A percentile compares a stretch with the other conserved stretches of the same genome.
Conservation (phyloP, 2,113 vertebrate species). For the Corythaeola cristata region DNA sequence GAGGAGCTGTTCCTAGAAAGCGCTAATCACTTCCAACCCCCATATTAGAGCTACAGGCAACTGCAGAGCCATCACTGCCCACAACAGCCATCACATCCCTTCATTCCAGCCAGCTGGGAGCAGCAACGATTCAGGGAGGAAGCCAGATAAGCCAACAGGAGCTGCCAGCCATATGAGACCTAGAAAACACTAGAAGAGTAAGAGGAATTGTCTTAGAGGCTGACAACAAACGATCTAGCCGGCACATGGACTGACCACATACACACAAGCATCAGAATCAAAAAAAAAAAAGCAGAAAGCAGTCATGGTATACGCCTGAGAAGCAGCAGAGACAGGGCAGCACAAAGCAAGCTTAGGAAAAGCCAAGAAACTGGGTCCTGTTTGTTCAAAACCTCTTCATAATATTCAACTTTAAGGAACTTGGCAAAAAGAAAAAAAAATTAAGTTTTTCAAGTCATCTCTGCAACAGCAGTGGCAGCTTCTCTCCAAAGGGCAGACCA, state of each 20-base stretch:
- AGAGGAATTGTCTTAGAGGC: background rate
- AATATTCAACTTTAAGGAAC: background rate
- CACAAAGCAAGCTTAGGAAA: background rate
- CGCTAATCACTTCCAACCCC: background rate
- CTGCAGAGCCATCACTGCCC: background rate
- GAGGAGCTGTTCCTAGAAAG: background rate
- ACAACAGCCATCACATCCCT: background rate
- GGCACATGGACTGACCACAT: background rate
- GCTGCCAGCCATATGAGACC: background rate
- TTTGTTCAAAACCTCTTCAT: background rate
- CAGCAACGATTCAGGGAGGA: background rate
- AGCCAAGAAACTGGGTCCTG: background rate
- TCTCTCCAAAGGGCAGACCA: background rate
- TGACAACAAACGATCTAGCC: background rate
- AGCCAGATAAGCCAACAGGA: background rate
- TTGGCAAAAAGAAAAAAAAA: background rate
- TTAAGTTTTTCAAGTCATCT: background rate
- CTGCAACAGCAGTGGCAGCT: background rate
- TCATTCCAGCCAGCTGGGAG: background rate
- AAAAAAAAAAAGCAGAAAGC: background rate
- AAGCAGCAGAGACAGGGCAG: background rate
- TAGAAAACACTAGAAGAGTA: background rate
- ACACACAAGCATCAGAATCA: background rate
- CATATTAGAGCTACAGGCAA: background rate
- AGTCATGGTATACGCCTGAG: fast-evolving